phyloP scores from a whole-genome alignment of 1,140 invertebrate genomes.

The Phymastichus coffea region DNA sequence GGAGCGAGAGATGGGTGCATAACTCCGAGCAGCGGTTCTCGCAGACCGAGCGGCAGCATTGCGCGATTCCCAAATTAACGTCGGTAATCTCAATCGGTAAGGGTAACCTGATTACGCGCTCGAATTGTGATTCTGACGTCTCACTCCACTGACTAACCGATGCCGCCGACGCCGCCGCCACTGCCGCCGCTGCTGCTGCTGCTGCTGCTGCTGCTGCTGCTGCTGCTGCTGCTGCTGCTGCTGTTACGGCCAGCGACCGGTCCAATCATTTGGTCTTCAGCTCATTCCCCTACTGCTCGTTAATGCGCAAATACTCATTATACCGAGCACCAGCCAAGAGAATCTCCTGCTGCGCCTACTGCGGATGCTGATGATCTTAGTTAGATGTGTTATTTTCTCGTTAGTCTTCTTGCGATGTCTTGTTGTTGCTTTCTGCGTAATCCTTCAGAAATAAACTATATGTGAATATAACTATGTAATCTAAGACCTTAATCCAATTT shows the following conservation, averaged over 20 bases:
- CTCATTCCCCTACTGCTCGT: conserved; percentile 34
- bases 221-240: conserved; percentile 39
- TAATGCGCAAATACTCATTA: conserved; percentile 44
- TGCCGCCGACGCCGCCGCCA: too few relatives aligned
- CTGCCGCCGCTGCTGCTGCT: too few relatives aligned
- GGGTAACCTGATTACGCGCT: conserved; percentile 48
- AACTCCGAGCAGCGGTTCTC: too few relatives aligned
- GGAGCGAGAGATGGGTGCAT: too few relatives aligned
- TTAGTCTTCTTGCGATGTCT: too few relatives aligned
- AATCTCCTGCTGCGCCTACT: conserved; percentile 24
- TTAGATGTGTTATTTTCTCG: too few relatives aligned
- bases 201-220: too few relatives aligned
- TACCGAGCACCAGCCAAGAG: conserved; percentile 30
- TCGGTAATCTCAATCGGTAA: conserved; percentile 48
- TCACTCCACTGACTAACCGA: conserved; percentile 44
- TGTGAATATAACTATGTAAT: too few relatives aligned
- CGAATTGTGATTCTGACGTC: conserved; percentile 45
- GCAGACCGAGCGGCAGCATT: conserved; percentile 41
- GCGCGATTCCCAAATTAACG: conserved; percentile 51
- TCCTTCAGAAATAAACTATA: too few relatives aligned
- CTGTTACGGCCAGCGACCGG: conserved; percentile 28
- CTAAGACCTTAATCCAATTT: too few relatives aligned
- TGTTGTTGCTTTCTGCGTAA: too few relatives aligned
- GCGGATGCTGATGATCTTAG: too few relatives aligned
- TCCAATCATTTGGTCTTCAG: conserved; percentile 30